phyloP scores from a whole-genome alignment of 2,888 invertebrate species.

The Netelia fuscicornis region DNA sequence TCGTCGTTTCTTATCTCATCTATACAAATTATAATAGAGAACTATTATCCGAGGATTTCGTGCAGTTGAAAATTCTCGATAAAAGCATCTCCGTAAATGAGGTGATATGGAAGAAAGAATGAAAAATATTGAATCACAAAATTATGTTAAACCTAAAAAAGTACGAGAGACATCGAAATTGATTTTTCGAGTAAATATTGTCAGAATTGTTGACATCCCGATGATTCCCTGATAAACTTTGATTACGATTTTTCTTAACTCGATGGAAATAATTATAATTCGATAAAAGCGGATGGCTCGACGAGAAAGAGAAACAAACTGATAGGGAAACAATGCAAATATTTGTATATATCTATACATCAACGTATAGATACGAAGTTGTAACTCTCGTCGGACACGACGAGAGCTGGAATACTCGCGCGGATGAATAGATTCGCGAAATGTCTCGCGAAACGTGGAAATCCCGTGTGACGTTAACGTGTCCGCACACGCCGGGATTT shows the following conservation, averaged over 20 bases:
- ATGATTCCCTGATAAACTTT: too few species aligned
- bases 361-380: conserved; percentile 20
- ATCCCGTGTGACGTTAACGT: conserved; percentile 61
- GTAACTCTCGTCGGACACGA: conserved; percentile 56
- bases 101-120: background rate
- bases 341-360: background rate
- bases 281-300: background rate
- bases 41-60: conserved; percentile 46
- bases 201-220: too few species aligned
- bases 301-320: background rate
- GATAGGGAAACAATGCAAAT: conserved; percentile 3
- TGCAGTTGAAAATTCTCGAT: conserved; percentile 11
- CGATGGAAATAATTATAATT: conserved; percentile 7
- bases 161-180: too few species aligned
- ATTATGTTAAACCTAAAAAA: too few species aligned
- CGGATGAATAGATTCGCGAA: conserved; percentile 78
- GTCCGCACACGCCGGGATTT: conserved; percentile 80
- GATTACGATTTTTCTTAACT: background rate
- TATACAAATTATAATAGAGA: conserved; percentile 45
- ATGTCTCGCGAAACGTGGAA: conserved; percentile 79
- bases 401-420: conserved; percentile 69
- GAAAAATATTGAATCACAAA: background rate
- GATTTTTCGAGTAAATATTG: too few species aligned
- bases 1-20: conserved; percentile 50
- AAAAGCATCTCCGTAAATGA: background rate